phyloP scores from a whole-genome alignment of 2,888 invertebrate species.

The Seladonia tumulorum region DNA sequence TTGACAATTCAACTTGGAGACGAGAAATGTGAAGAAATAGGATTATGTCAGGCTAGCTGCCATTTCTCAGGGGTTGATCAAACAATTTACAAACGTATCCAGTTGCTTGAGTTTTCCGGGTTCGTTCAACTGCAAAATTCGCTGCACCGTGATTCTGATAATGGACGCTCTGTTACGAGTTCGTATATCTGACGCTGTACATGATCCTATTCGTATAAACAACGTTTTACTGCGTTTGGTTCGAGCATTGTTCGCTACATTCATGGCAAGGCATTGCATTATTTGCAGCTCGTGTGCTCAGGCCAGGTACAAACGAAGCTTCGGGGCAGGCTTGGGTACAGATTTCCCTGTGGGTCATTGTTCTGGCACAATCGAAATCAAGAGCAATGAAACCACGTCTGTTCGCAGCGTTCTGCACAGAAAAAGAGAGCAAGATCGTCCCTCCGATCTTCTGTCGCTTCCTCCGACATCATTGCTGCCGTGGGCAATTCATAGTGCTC shows the following conservation, averaged over 20 bases:
- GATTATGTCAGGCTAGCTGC: too few relatives aligned
- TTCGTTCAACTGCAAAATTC: not conserved
- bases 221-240: not conserved
- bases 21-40: not conserved
- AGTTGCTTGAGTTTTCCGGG: not conserved
- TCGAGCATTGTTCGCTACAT: not conserved
- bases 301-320: not conserved
- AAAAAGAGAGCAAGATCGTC: not conserved
- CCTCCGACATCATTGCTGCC: not conserved
- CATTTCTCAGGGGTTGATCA: not conserved
- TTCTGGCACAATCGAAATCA: not conserved
- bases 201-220: not conserved
- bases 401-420: not conserved
- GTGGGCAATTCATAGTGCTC: not conserved
- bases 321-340: not conserved
- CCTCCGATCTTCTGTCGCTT: not conserved
- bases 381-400: not conserved
- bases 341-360: not conserved
- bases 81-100: not conserved
- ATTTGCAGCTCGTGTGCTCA: not conserved
- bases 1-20: too few relatives aligned
- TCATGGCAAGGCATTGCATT: not conserved
- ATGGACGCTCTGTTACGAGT: not conserved
- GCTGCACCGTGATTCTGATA: not conserved
- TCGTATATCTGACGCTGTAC: not conserved